Conservation (phyloP, 2,113 vertebrate species). For the Pterophyllum scalare region DNA sequence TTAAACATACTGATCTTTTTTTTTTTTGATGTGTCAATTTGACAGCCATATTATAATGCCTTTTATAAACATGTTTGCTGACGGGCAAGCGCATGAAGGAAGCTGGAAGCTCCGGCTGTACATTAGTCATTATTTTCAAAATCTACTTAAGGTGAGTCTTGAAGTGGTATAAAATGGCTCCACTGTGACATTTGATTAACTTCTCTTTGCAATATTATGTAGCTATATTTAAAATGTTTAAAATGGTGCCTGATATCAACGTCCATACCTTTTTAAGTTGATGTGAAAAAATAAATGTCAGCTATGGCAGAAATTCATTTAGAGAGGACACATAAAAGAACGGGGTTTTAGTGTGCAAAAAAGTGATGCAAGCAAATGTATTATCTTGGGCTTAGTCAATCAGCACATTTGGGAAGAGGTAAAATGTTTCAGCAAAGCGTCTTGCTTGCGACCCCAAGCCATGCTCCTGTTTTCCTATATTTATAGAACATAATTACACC, state of each 20-base stretch:
- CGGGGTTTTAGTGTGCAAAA: background rate
- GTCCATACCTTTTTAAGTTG: too few species aligned
- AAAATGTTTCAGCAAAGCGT: background rate
- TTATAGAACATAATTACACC: constrained; percentile 39
- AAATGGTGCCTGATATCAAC: too few species aligned
- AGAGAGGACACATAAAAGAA: background rate
- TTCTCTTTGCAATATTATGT: background rate
- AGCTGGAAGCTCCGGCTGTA: background rate
- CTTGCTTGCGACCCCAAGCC: background rate
- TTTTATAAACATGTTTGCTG: constrained; percentile 2
- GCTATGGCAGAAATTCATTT: background rate
- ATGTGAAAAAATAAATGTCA: background rate
- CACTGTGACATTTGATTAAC: background rate
- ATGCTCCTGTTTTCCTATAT: constrained; percentile 7
- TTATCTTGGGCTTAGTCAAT: background rate
- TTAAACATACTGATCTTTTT: background rate
- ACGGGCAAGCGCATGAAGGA: constrained; percentile 6
- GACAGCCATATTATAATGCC: background rate
- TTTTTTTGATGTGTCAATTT: background rate
- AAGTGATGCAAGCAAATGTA: background rate
- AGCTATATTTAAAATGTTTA: background rate
- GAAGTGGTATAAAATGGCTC: background rate
- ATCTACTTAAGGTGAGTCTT: background rate
- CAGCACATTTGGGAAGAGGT: background rate
- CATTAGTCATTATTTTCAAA: background rate